These are phyloP conservation scores for Sesia apiformis DNA, from an alignment of 2,888 invertebrate species.

Conservation along the genomic window DNA sequence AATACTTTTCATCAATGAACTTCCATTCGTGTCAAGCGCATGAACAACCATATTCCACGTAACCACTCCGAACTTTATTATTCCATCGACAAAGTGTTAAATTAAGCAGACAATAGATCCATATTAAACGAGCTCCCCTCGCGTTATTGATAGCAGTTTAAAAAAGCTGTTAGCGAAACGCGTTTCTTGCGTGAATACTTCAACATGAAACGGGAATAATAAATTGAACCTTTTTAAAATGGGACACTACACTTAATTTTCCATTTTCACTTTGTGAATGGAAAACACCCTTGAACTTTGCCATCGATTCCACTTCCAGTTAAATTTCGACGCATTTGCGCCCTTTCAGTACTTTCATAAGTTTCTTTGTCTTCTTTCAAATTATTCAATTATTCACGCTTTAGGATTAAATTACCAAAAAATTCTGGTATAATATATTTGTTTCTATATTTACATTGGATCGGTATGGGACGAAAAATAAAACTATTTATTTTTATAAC, in stretches of 20 bases:
- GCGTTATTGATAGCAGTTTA: slow-evolving; percentile 3
- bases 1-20: too few species aligned
- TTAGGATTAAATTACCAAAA: background rate
- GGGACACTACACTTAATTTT: slow-evolving; percentile 3
- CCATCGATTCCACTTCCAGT: slow-evolving; percentile 24
- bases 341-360: background rate
- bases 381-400: background rate
- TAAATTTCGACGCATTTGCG: background rate
- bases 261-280: slow-evolving; percentile 13
- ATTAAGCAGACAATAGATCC: background rate
- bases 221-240: slow-evolving; percentile 7
- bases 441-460: background rate
- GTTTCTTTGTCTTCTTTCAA: background rate
- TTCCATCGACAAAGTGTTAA: background rate
- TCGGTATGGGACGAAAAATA: too few species aligned
- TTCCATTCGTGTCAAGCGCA: background rate
- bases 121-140: slow-evolving; percentile 3
- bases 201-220: background rate
- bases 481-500: too few species aligned
- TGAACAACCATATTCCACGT: background rate
- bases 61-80: background rate
- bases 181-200: slow-evolving; percentile 4
- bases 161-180: slow-evolving; percentile 5
- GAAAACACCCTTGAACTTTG: slow-evolving; percentile 22
- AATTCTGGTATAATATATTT: background rate